phyloP scores from a whole-genome alignment of 2,113 vertebrate species.

The Tor tambroides region DNA sequence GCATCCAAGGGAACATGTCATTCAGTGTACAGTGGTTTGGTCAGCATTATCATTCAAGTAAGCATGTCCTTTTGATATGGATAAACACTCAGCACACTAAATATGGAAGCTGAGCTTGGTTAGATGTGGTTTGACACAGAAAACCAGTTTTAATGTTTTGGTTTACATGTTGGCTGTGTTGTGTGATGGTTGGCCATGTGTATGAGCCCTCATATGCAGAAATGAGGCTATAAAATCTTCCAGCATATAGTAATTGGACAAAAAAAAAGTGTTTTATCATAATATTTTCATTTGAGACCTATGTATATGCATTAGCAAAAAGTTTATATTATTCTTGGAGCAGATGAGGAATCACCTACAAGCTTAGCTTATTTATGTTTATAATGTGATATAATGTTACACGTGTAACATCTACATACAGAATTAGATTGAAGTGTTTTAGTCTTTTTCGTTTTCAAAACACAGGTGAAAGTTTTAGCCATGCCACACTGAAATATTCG shows the following conservation, averaged over 20 bases:
- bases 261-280: no score
- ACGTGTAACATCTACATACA: not conserved
- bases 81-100: not conserved
- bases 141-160: conserved; percentile 22
- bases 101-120: conserved; percentile 4
- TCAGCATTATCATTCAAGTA: conserved; percentile 18
- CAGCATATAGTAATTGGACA: not conserved
- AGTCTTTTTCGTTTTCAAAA: not conserved
- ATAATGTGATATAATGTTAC: not conserved
- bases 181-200: not conserved
- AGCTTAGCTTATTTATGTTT: not conserved
- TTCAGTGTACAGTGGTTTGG: not conserved
- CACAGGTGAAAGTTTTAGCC: not conserved
- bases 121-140: not conserved
- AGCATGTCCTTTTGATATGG: not conserved
- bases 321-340: not conserved
- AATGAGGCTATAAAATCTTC: not conserved
- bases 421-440: not conserved
- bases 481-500: conserved; percentile 25
- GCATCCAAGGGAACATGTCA: conserved; percentile 10
- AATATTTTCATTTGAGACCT: not conserved
- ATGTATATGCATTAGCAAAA: not conserved
- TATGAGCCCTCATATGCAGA: not conserved
- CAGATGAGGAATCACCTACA: not conserved
- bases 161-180: not conserved